Percentiles rank a stretch among this genome's conserved stretches.
Conservation (phyloP, 2,888 invertebrate genomes). For the Tillus elongatus region DNA sequence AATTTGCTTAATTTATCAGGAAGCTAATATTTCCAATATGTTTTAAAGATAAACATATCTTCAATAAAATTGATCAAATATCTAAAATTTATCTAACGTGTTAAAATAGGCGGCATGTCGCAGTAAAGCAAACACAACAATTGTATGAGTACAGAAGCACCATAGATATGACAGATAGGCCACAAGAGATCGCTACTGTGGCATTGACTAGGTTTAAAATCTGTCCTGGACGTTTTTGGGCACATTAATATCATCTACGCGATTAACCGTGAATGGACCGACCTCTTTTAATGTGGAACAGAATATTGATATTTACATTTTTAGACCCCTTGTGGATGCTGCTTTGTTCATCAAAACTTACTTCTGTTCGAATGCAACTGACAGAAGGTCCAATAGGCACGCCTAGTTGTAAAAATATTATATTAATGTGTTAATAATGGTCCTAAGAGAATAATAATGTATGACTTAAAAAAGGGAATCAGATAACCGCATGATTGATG, state of each 20-base stretch:
- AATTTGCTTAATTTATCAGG: too few relatives aligned
- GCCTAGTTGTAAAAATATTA: slow-evolving; percentile 42
- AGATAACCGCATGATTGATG: slow-evolving; percentile 27
- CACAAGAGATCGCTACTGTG: slow-evolving; percentile 39
- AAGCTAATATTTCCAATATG: too few relatives aligned
- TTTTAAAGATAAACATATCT: too few relatives aligned
- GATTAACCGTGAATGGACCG: slow-evolving; percentile 41
- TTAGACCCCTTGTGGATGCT: too few relatives aligned
- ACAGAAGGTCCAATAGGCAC: slow-evolving; percentile 40
- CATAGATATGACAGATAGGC: slow-evolving; percentile 39
- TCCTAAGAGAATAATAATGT: slow-evolving; percentile 38
- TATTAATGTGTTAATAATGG: slow-evolving; percentile 43
- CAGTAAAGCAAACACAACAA: too few relatives aligned
- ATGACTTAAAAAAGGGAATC: slow-evolving; percentile 30
- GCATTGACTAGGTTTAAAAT: slow-evolving; percentile 42
- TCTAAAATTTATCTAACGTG: too few relatives aligned
- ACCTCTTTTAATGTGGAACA: slow-evolving; percentile 32
- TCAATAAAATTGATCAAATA: too few relatives aligned
- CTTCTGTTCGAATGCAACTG: slow-evolving; percentile 36
- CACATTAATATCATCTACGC: slow-evolving; percentile 43
- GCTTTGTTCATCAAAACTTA: slow-evolving; percentile 34
- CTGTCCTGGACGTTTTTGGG: slow-evolving; percentile 41
- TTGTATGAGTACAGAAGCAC: too few relatives aligned
- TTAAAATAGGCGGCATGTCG: too few relatives aligned
- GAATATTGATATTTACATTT: slow-evolving; percentile 28